Conservation (phyloP, 2,888 invertebrate genomes). For the Trissoscelio sp. region DNA sequence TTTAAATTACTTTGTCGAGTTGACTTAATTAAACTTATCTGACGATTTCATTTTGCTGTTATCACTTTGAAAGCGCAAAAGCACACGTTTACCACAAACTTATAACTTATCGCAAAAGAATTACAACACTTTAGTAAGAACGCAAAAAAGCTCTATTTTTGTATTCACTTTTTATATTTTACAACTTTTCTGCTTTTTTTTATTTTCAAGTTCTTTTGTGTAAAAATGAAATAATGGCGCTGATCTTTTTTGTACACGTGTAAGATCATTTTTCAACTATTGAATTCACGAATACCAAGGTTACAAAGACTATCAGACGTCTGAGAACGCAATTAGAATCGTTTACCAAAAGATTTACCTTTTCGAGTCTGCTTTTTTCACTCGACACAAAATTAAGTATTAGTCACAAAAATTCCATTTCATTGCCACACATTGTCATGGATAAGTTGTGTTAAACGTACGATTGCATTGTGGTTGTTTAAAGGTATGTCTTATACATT, state of each 20-base stretch:
- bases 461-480: constrained; percentile 6
- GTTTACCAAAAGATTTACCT: not conserved
- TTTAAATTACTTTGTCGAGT: constrained; percentile 10
- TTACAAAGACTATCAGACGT: not conserved
- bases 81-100: constrained; percentile 19
- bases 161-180: not conserved
- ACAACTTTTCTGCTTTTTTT: too few species aligned
- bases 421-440: not conserved
- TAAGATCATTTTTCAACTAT: constrained; percentile 4
- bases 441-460: constrained; percentile 7
- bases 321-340: constrained; percentile 5
- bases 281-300: constrained; percentile 10
- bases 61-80: not conserved
- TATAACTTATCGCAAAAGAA: constrained; percentile 3
- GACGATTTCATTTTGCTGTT: not conserved
- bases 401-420: not conserved
- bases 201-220: too few species aligned
- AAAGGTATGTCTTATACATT: constrained; percentile 26
- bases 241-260: not conserved
- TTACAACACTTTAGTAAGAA: constrained; percentile 1
- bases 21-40: constrained; percentile 14
- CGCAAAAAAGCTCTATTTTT: not conserved
- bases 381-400: not conserved
- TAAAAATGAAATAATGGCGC: too few species aligned
- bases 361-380: not conserved